Conservation (phyloP, 2,888 invertebrate species). For the Artemia sinica region DNA sequence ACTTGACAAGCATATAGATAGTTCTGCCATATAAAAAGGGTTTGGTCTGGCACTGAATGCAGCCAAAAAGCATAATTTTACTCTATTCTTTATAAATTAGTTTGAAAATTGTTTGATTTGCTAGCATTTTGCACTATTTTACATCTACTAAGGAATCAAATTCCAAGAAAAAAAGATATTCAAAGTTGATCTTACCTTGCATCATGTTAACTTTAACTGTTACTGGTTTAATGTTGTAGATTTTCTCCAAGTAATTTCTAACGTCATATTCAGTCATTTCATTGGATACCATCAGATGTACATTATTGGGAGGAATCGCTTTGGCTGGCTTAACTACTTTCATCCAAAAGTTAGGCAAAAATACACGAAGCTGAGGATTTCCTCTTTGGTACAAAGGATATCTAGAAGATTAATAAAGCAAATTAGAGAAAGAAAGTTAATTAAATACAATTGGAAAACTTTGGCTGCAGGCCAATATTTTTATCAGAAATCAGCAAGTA, state of each 20-base stretch:
- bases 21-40: too few relatives aligned
- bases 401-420: constrained; percentile 36
- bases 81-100: not conserved
- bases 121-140: not conserved
- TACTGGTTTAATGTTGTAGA: constrained; percentile 66
- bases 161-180: constrained; percentile 1
- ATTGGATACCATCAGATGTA: constrained; percentile 74
- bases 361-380: constrained; percentile 79
- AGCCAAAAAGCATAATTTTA: constrained; percentile 14
- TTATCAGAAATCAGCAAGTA: too few relatives aligned
- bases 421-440: too few relatives aligned
- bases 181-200: constrained; percentile 39
- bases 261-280: constrained; percentile 84
- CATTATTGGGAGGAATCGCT: constrained; percentile 55
- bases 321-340: constrained; percentile 55
- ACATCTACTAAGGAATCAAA: not conserved
- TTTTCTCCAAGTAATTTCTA: constrained; percentile 82
- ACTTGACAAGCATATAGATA: too few relatives aligned
- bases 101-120: too few relatives aligned
- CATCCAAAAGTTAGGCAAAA: constrained; percentile 94
- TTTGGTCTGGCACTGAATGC: too few relatives aligned
- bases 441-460: too few relatives aligned
- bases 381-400: constrained; percentile 81
- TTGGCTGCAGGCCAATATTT: too few relatives aligned
- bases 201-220: constrained; percentile 57